These are phyloP conservation scores for Tricholauxania praeusta DNA, from an alignment of 2,888 invertebrate genomes.

Conservation along the genomic window DNA sequence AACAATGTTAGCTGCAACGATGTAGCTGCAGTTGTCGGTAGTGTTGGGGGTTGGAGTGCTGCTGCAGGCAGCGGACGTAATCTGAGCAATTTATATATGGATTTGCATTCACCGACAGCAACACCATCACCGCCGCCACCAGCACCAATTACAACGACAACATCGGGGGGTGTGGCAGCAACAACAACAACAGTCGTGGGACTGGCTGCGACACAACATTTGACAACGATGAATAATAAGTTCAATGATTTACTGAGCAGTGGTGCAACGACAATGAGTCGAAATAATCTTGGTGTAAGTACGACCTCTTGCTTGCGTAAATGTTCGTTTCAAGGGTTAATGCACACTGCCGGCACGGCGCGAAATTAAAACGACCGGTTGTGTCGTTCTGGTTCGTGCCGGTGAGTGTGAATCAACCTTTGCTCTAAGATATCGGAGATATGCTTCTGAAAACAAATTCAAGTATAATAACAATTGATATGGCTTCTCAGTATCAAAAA, in stretches of 20 bases:
- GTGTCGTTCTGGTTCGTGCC: no score
- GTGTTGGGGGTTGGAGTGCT: slow-evolving; percentile 24
- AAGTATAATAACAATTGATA: no score
- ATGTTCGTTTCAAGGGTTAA: no score
- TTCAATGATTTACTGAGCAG: slow-evolving; percentile 41
- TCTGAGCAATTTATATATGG: slow-evolving; percentile 46
- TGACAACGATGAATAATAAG: slow-evolving; percentile 29
- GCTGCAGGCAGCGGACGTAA: slow-evolving; percentile 11
- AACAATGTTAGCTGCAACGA: slow-evolving; percentile 38
- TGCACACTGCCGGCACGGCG: no score
- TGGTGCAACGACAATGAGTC: slow-evolving; percentile 20
- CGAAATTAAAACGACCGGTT: no score
- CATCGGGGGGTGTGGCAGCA: slow-evolving; percentile 32
- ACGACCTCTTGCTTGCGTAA: not conserved
- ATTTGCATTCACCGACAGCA: slow-evolving; percentile 50
- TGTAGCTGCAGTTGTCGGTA: slow-evolving; percentile 18
- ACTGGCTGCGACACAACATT: slow-evolving; percentile 40
- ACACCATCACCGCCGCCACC: slow-evolving; percentile 34
- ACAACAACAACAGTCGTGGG: not conserved
- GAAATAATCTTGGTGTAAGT: slow-evolving; percentile 43
- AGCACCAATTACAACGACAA: not conserved
- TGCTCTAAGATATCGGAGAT: no score
- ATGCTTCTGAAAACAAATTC: no score
- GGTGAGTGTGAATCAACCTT: no score
- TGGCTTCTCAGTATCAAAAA: not conserved